Percentiles rank a stretch among this genome's conserved stretches.
phyloP scores from a whole-genome alignment of 2,888 invertebrate genomes.

The Heliconius aoede region DNA sequence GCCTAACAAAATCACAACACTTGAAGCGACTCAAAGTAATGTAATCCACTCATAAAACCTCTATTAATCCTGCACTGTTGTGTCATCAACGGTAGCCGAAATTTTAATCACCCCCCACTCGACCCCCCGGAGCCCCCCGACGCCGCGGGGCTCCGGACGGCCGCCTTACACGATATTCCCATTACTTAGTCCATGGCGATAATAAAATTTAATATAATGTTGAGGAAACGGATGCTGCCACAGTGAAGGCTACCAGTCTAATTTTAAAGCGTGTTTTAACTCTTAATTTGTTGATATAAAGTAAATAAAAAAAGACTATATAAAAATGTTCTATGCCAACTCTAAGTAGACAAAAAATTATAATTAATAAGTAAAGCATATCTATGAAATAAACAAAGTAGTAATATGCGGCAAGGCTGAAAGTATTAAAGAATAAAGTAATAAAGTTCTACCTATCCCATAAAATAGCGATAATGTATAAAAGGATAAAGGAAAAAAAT shows the following conservation, averaged over 20 bases:
- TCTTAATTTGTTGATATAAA: slow-evolving; percentile 5
- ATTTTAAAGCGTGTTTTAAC: slow-evolving; percentile 51
- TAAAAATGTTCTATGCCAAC: background rate
- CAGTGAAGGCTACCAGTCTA: slow-evolving; percentile 59
- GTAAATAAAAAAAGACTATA: background rate
- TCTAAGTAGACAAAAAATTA: background rate
- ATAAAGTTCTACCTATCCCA: background rate
- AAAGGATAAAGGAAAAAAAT: background rate
- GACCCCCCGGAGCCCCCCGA: slow-evolving; percentile 55
- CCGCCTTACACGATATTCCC: slow-evolving; percentile 84
- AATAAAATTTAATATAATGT: slow-evolving; percentile 84
- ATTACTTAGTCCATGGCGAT: slow-evolving; percentile 83
- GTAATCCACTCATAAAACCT: slow-evolving; percentile 81
- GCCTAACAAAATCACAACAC: slow-evolving; percentile 63
- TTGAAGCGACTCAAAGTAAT: slow-evolving; percentile 66
- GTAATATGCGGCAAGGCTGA: background rate
- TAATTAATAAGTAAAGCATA: background rate
- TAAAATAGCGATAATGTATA: background rate
- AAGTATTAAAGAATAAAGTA: background rate
- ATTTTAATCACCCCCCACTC: slow-evolving; percentile 77
- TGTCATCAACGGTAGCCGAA: slow-evolving; percentile 82
- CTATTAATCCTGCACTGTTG: slow-evolving; percentile 78
- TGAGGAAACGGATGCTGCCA: slow-evolving; percentile 76
- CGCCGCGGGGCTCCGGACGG: slow-evolving; percentile 74
- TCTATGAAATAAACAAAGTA: background rate